A percentile compares a stretch with the other conserved stretches of the same genome.
These are phyloP conservation scores for Diplazon laetatorius DNA, from an alignment of 2,888 invertebrate species.

Conservation along the genomic window DNA sequence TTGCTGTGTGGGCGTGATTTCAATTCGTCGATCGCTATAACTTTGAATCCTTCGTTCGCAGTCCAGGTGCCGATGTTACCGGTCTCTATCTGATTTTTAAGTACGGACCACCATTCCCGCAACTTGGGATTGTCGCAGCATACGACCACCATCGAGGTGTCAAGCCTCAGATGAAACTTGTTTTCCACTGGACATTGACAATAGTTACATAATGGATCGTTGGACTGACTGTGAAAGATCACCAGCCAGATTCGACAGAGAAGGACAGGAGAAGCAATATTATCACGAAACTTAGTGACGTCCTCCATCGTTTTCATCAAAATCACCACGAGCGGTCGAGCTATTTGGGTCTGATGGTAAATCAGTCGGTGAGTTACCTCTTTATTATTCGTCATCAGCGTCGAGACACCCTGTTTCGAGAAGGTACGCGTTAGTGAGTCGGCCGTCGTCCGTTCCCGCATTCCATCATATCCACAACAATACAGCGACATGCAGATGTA, in stretches of 20 bases:
- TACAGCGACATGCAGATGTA: too few species aligned
- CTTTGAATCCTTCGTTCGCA: background rate
- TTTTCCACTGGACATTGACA: constrained; percentile 67
- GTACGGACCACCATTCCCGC: constrained; percentile 72
- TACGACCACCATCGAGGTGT: constrained; percentile 71
- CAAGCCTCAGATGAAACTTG: constrained; percentile 68
- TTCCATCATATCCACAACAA: too few species aligned
- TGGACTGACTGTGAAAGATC: constrained; percentile 65
- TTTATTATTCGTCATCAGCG: constrained; percentile 46
- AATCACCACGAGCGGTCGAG: constrained; percentile 70
- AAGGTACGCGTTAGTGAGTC: constrained; percentile 63
- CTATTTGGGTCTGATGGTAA: constrained; percentile 47
- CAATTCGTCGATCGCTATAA: constrained; percentile 54
- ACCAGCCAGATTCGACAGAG: constrained; percentile 72
- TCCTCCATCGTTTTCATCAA: constrained; percentile 59
- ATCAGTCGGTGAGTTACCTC: constrained; percentile 25
- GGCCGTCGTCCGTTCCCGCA: too few species aligned
- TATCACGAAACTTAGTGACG: constrained; percentile 63
- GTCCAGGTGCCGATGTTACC: constrained; percentile 69
- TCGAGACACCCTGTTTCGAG: constrained; percentile 59
- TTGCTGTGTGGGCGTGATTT: too few species aligned
- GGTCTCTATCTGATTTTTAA: constrained; percentile 63
- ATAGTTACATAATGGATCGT: constrained; percentile 46
- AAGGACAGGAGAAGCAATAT: constrained; percentile 56
- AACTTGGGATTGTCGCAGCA: constrained; percentile 66